phyloP scores from a whole-genome alignment of 2,888 invertebrate species.

The Heteromurus nitidus region DNA sequence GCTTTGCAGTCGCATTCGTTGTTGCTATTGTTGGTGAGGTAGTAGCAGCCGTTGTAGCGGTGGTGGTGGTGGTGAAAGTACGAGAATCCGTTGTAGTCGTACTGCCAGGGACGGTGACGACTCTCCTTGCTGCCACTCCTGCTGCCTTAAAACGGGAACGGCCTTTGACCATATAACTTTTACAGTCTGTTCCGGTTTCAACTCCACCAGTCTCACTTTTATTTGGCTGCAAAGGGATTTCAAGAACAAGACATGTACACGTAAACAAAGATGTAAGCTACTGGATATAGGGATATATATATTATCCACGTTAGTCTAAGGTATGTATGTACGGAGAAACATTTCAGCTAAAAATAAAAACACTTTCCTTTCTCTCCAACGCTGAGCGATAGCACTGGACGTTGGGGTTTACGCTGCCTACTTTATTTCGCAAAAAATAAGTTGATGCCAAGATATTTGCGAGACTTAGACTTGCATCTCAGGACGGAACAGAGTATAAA shows the following conservation, averaged over 20 bases:
- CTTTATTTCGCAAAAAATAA: neutral
- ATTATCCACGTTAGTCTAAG: too few species aligned
- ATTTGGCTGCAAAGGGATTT: conserved; percentile 57
- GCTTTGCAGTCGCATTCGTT: neutral
- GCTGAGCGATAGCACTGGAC: too few species aligned
- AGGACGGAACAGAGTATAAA: neutral
- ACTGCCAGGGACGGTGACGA: conserved; percentile 15
- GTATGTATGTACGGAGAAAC: too few species aligned
- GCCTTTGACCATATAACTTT: conserved; percentile 45
- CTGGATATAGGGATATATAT: too few species aligned
- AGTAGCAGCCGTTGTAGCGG: conserved; percentile 2
- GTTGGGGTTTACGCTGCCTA: neutral
- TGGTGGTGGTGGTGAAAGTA: conserved; percentile 3
- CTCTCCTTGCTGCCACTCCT: conserved; percentile 15
- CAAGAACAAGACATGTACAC: conserved; percentile 20
- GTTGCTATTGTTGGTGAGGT: neutral
- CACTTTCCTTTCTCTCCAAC: too few species aligned
- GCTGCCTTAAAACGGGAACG: conserved; percentile 31
- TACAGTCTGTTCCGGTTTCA: conserved; percentile 30
- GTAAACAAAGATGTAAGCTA: conserved; percentile 16
- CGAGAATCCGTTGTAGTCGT: neutral
- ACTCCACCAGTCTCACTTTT: conserved; percentile 27
- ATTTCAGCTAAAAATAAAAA: too few species aligned
- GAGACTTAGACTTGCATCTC: neutral
- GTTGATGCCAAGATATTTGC: neutral